Base-by-base conservation (phyloP, 2,888 invertebrate species). In the Sarcophaga carnaria region DNA sequence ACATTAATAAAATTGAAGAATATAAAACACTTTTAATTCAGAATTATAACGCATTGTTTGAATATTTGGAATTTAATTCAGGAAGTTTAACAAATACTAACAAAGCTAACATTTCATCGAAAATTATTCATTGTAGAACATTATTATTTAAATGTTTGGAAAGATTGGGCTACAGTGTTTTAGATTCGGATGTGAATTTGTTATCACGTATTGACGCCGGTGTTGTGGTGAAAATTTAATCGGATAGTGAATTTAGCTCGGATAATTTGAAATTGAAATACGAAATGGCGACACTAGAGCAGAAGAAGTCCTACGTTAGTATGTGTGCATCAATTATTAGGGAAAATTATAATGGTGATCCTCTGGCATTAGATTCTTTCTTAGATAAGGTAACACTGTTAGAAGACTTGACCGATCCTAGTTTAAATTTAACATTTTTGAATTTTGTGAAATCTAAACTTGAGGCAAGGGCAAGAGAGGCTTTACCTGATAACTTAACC, bases 361-460 rank as follows among this genome's bases (percentile, higher is more conserved):
- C 76, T 4, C 14, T 76, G 2, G 20, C 37, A 2, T 27, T 79
- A 10, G 6, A 69, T 17, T 47, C 78, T 1, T 69, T 78, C 17
- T 25, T 67, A 22, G 78, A 78, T 12, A 71, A 70, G 27, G 63
- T 79, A n/a, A 37, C 70, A n/a, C 10, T 70, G n/a, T 63, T 79
- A 17, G 49, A 71, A n/a, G 79, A 70, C 4, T n/a, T n/a, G 3
- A 70, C 79, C 1, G 79, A 62, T n/a, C 6, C 59, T 11, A 63
- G 17, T 17, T 63, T 79, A 22, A 47, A 20, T n/a, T 4, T 17
- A 3, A 79, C 78, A 47, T 63, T 64, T 59, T 37, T 76, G 1
- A 22, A 17, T 20, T 76, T 76, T 47, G 22, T 76, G n/a, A 76
- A 76, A 59, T 76, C 22, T 71, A 4, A 80, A 71, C 45, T 80